Conservation (phyloP, 2,113 vertebrate species). For the Apeltes quadracus region DNA sequence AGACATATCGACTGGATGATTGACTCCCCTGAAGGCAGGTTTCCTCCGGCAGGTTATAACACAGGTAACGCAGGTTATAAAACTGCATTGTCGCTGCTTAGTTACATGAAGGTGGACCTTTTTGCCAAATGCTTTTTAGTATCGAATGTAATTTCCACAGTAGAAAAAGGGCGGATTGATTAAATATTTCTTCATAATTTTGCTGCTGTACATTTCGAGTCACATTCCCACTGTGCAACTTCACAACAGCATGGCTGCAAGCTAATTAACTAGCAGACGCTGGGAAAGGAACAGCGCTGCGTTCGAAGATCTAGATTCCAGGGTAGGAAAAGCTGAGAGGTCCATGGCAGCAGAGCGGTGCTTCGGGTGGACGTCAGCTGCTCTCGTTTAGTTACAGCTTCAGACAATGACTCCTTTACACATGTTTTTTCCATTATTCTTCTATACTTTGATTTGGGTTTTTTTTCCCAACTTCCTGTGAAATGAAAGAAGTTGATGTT, state of each 20-base stretch:
- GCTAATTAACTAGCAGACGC: too few relatives aligned
- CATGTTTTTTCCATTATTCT: background rate
- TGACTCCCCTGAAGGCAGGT: too few relatives aligned
- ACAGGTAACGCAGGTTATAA: too few relatives aligned
- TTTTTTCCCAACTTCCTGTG: background rate
- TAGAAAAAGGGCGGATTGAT: background rate
- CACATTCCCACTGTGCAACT: background rate
- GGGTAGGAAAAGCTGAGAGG: background rate
- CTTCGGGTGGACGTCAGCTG: slow-evolving; percentile 2
- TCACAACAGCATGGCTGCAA: background rate
- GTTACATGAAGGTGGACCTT: too few relatives aligned
- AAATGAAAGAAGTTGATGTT: background rate
- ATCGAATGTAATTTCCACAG: too few relatives aligned
- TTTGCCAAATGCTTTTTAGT: too few relatives aligned
- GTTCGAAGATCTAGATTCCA: background rate
- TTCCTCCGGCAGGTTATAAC: too few relatives aligned
- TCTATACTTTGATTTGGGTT: background rate
- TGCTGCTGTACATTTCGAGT: background rate
- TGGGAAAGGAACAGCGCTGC: too few relatives aligned
- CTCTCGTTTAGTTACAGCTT: slow-evolving; percentile 4
- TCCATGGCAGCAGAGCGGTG: background rate
- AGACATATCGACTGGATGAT: background rate
- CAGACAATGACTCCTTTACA: background rate
- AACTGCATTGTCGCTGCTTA: too few relatives aligned
- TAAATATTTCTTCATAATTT: background rate